Evolutionary conservation across 2,888 invertebrate genomes (phyloP), one percentile per base, ranked within the genome.

Genomic region (Ectemnius continuus): DNA sequence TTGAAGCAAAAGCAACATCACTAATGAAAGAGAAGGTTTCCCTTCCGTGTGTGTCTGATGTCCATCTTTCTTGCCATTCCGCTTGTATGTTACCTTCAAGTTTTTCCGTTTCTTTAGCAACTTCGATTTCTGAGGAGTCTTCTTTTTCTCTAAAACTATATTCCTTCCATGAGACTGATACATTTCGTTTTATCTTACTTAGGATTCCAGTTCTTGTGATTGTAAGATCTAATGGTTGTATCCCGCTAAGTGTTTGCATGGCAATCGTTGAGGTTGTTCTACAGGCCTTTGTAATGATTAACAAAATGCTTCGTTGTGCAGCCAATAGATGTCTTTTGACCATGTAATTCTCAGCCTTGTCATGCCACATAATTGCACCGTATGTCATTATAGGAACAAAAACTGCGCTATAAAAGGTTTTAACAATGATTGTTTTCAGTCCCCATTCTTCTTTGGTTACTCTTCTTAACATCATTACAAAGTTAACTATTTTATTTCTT

Each of bases 381-480:
- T 75, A 75, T 6, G 59, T 72, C 0, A 67, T 14, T 0, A 67
- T 71, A 2, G 75, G 75, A 0, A 71, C 0, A 1, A 46, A 57
- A 3, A 72, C 70, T 1, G 56, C 64, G 4, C 48, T 60, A 13
- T 72, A 75, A 16, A 72, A 0, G 0, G 52, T 45, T 13, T 2
- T 14, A 16, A 67, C 0, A 2, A 28, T 47, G 0, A 14, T 4
- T 2, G 16, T 4, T 13, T 73, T 73, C 1, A 72, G 13, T 16
- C 71, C 75, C 67, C 71, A 75, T 13, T 75, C 20, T 14, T 57
- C 61, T 16, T 56, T 62, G 1, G 68, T 45, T 0, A 60, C 1
- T 48, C 68, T 47, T 14, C 20, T 71, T 13, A 71, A 52, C 0
- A 47, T 6, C 56, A 57, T 56, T 18, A 58, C 20, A 23, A 67